These are phyloP conservation scores for Cyphomyrus plagiostoma DNA, from an alignment of 2,113 vertebrate species.

Conservation along the genomic window DNA sequence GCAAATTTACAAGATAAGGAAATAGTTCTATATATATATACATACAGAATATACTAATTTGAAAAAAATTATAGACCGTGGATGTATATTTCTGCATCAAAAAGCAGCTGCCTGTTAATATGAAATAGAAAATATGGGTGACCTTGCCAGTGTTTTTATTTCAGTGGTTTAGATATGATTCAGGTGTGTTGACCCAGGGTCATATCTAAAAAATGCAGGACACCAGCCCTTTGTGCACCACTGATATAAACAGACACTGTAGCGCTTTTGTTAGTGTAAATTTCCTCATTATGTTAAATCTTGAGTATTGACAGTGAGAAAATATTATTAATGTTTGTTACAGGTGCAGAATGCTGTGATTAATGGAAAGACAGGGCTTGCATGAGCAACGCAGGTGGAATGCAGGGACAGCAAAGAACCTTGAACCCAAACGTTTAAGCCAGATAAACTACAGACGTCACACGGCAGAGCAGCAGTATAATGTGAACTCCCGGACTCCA, in stretches of 20 bases:
- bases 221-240: background rate
- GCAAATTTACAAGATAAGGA: too few relatives aligned
- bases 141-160: too few relatives aligned
- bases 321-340: background rate
- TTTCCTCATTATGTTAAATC: background rate
- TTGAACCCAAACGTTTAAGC: constrained; percentile 5
- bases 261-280: background rate
- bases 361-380: background rate
- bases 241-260: background rate
- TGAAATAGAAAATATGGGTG: too few relatives aligned
- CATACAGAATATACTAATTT: too few relatives aligned
- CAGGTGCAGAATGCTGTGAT: constrained; percentile 12
- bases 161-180: too few relatives aligned
- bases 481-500: background rate
- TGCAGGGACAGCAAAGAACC: constrained; percentile 19
- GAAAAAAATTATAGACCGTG: too few relatives aligned
- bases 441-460: constrained; percentile 16
- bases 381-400: background rate
- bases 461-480: background rate
- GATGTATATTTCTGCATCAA: too few relatives aligned
- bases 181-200: too few relatives aligned
- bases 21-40: too few relatives aligned
- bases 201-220: too few relatives aligned
- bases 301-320: background rate
- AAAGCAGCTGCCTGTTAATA: too few relatives aligned